Conservation (phyloP, 2,113 vertebrate species). For the Leptodactylus fuscus region DNA sequence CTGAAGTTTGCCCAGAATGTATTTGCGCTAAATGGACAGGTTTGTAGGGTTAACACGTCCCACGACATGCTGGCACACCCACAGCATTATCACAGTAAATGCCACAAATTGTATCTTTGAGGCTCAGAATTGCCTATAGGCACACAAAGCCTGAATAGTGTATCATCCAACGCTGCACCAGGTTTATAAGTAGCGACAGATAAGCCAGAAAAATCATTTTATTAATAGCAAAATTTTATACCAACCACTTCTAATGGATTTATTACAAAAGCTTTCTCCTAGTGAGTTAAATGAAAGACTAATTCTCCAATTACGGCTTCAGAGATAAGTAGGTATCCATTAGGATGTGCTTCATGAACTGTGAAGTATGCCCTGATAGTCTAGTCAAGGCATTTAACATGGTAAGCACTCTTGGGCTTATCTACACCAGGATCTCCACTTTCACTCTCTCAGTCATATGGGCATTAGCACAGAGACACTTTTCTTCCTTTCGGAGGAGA, state of each 20-base stretch:
- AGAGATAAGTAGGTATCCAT: conserved; percentile 56
- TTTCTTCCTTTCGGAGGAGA: neutral
- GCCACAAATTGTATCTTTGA: neutral
- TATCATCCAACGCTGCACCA: neutral
- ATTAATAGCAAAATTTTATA: neutral
- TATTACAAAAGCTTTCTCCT: neutral
- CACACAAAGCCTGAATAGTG: neutral
- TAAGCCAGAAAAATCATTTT: neutral
- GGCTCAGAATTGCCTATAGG: neutral
- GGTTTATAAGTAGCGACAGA: neutral
- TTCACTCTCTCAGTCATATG: neutral
- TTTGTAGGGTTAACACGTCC: conserved; percentile 1
- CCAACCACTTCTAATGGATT: neutral
- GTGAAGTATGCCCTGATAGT: conserved; percentile 64
- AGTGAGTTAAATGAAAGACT: conserved; percentile 59
- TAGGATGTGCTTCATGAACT: conserved; percentile 63
- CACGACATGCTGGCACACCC: neutral
- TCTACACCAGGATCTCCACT: neutral
- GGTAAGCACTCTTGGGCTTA: neutral
- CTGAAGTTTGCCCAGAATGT: neutral
- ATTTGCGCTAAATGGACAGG: neutral
- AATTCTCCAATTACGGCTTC: conserved; percentile 53
- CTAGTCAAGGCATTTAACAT: conserved; percentile 62
- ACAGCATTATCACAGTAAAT: neutral
- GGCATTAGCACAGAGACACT: neutral